Evolutionary conservation across 2,888 invertebrate genomes (phyloP).

Genomic region (Ephialtes manifestator): DNA sequence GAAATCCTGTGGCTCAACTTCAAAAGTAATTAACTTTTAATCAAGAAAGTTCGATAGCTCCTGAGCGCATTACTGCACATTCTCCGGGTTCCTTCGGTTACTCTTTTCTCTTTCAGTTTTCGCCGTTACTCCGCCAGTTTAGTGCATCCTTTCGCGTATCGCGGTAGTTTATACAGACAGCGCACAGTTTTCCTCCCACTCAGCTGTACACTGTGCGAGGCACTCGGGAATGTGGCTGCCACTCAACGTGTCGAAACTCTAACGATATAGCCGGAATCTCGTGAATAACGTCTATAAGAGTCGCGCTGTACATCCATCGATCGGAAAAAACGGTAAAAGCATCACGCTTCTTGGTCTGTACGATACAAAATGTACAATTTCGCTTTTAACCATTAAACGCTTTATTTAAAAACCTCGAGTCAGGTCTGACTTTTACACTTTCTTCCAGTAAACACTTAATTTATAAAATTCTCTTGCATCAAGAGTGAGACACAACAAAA

Average conservation of each 20-base stretch:
- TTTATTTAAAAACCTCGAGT: neutral
- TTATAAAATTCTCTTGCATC: neutral
- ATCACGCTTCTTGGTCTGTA: conserved; percentile 8
- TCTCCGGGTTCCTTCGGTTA: conserved; percentile 50
- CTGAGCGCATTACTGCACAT: conserved; percentile 65
- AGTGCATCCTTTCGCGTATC: conserved; percentile 46
- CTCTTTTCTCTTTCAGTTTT: conserved; percentile 49
- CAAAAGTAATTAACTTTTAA: conserved; percentile 84
- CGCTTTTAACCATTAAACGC: conserved; percentile 41
- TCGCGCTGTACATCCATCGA: conserved; percentile 45
- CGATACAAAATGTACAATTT: neutral
- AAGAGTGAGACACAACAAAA: neutral
- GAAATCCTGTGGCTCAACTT: conserved; percentile 82
- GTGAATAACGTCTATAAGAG: conserved; percentile 70
- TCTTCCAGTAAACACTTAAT: neutral
- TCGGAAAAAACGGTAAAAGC: conserved; percentile 53
- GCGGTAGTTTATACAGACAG: conserved; percentile 25
- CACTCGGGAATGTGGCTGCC: conserved; percentile 73
- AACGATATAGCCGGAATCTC: conserved; percentile 74
- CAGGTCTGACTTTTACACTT: neutral
- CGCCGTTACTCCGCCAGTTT: conserved; percentile 31
- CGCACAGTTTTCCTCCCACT: conserved; percentile 15
- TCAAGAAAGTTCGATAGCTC: conserved; percentile 81
- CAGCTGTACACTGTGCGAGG: conserved; percentile 52
- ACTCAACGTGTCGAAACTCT: conserved; percentile 79